phyloP scores from a whole-genome alignment of 2,113 vertebrate genomes.

The Pampusana beccarii region DNA sequence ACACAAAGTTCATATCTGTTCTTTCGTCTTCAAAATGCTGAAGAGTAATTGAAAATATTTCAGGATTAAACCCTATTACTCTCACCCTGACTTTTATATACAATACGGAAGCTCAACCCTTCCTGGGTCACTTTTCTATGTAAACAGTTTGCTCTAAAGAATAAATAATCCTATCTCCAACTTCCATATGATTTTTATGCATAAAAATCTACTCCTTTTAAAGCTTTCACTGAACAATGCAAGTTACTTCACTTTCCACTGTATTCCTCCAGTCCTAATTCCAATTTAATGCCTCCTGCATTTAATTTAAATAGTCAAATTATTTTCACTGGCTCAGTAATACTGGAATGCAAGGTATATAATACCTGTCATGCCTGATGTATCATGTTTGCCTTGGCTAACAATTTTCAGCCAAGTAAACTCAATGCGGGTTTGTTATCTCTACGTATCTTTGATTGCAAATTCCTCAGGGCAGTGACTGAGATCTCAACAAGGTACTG shows the following conservation, averaged over 20 bases:
- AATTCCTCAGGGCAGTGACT: conserved; percentile 31
- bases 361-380: background rate
- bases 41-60: background rate
- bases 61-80: background rate
- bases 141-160: background rate
- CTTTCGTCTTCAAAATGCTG: background rate
- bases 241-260: background rate
- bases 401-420: background rate
- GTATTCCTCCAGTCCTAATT: background rate
- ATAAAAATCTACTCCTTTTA: background rate
- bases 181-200: background rate
- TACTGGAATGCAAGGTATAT: background rate
- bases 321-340: background rate
- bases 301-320: background rate
- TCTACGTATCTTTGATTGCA: background rate
- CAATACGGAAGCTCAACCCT: background rate
- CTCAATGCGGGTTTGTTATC: background rate
- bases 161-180: background rate
- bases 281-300: background rate
- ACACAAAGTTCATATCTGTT: background rate
- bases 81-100: background rate
- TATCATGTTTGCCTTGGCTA: background rate
- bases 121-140: background rate
- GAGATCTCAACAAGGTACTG: conserved; percentile 17
- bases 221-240: background rate